phyloP scores from a whole-genome alignment of 2,888 invertebrate genomes.

The Agriopis marginaria region DNA sequence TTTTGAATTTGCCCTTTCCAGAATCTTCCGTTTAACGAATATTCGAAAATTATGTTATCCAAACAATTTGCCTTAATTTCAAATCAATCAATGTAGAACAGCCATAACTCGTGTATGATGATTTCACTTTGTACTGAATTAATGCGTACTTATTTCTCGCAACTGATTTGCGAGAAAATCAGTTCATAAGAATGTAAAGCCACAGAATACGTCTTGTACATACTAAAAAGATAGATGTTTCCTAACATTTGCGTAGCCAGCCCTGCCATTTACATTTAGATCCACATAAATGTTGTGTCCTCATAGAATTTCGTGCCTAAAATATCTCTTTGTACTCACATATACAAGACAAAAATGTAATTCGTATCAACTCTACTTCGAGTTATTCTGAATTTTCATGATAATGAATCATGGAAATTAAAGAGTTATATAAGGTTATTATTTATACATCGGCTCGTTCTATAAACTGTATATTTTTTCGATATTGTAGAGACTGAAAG shows the following conservation, averaged over 20 bases:
- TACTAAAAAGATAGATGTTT: background rate
- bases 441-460: conserved; percentile 64
- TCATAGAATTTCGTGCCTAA: conserved; percentile 47
- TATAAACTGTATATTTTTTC: conserved; percentile 66
- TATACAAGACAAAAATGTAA: conserved; percentile 14
- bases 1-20: no score
- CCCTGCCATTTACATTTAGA: conserved; percentile 44
- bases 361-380: conserved; percentile 55
- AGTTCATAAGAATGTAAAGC: background rate
- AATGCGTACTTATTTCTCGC: no score
- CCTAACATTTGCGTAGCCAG: conserved; percentile 40
- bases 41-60: no score
- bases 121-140: no score
- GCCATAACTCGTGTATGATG: no score
- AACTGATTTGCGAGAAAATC: background rate
- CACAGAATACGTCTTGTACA: background rate
- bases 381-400: conserved; percentile 56
- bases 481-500: conserved; percentile 85
- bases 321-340: conserved; percentile 52
- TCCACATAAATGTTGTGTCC: conserved; percentile 18
- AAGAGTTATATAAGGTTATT: conserved; percentile 36
- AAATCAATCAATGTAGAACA: no score
- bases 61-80: no score
- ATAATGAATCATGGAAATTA: conserved; percentile 32
- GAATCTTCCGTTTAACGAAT: no score